Conservation (phyloP, 1,140 invertebrate genomes). For the Drosophila malerkotliana region DNA sequence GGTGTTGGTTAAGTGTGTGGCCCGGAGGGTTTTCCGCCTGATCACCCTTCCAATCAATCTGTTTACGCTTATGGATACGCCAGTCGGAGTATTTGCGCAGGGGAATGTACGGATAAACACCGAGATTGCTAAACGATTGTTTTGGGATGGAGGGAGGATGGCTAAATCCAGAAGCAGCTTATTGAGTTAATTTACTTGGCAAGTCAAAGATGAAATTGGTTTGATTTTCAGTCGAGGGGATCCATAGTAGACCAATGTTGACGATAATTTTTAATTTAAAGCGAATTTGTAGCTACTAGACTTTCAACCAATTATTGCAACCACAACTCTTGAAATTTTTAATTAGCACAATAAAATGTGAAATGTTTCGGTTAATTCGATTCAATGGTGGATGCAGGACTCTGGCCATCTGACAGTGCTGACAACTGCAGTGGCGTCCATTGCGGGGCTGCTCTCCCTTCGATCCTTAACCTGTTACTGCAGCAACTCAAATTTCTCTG, state of each 20-base stretch:
- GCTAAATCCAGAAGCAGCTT: not conserved
- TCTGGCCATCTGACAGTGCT: constrained; percentile 29
- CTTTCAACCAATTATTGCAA: not conserved
- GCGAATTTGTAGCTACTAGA: too few relatives aligned
- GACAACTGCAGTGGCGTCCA: constrained; percentile 45
- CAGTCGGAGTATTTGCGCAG: constrained; percentile 11
- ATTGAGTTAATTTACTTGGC: not conserved
- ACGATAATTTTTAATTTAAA: not conserved
- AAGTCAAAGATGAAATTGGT: not conserved
- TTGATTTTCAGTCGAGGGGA: too few relatives aligned
- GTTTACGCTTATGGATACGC: constrained; percentile 39
- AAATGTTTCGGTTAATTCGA: constrained; percentile 62
- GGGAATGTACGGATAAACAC: constrained; percentile 11
- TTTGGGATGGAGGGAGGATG: not conserved
- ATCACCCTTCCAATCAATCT: constrained; percentile 51
- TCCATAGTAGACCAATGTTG: too few relatives aligned
- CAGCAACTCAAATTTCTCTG: constrained; percentile 48
- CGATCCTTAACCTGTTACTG: constrained; percentile 26
- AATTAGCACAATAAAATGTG: constrained; percentile 68
- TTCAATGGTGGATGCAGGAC: constrained; percentile 42
- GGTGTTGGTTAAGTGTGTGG: constrained; percentile 32
- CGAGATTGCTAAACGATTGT: not conserved
- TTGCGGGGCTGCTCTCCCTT: not conserved
- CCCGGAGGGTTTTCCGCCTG: constrained; percentile 33
- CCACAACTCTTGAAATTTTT: constrained; percentile 31